phyloP scores from a whole-genome alignment of 2,797 vertebrate genomes.

The Cyprinella venusta region DNA sequence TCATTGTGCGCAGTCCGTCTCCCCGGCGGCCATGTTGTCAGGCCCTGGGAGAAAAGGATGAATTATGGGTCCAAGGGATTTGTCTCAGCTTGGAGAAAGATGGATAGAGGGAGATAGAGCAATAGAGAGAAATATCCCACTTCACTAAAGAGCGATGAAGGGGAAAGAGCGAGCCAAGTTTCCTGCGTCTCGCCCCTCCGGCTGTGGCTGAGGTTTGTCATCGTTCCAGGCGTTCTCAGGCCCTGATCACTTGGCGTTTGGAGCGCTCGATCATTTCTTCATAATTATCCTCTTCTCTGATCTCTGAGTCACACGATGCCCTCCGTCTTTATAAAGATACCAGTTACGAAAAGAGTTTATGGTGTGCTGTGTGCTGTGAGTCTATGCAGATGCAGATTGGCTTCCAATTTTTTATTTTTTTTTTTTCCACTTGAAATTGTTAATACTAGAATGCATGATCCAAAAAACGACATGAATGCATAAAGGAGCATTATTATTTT shows the following conservation, averaged over 20 bases:
- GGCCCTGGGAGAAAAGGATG: slow-evolving; percentile 53
- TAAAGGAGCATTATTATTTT: neutral
- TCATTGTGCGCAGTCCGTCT: slow-evolving; percentile 46
- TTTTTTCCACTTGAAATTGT: neutral
- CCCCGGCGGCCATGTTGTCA: slow-evolving; percentile 34
- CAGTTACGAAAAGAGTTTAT: neutral
- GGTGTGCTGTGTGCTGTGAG: neutral
- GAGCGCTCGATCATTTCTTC: neutral
- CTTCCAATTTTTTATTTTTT: neutral
- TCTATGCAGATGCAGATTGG: neutral
- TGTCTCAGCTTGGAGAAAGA: slow-evolving; percentile 66
- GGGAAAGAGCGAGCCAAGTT: slow-evolving; percentile 16
- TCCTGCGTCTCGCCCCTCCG: neutral
- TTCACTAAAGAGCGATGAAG: slow-evolving; percentile 37
- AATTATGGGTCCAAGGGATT: slow-evolving; percentile 72
- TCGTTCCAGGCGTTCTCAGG: neutral
- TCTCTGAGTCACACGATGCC: neutral
- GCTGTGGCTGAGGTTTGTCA: neutral
- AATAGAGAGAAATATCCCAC: slow-evolving; percentile 32
- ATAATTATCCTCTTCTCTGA: slow-evolving; percentile 22
- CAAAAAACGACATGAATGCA: neutral
- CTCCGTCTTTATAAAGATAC: neutral
- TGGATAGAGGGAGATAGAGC: neutral
- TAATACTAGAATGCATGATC: neutral
- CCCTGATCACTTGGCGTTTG: slow-evolving; percentile 1